These are phyloP conservation scores for Rhinopithecus roxellana DNA, from an alignment of 2,113 vertebrate species.

Conservation along the genomic window DNA sequence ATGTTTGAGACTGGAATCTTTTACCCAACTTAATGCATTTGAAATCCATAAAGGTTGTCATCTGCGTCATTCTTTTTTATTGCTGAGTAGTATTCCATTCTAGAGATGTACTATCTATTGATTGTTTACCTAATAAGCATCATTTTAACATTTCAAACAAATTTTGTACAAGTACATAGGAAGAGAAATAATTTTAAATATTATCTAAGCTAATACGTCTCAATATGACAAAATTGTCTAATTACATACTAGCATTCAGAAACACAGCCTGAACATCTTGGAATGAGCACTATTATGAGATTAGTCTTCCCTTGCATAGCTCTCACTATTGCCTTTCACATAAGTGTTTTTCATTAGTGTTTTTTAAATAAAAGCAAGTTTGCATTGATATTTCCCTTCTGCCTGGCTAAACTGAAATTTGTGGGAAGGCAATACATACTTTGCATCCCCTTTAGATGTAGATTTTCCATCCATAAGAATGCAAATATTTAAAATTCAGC, in stretches of 20 bases:
- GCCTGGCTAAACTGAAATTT: neutral
- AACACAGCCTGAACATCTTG: neutral
- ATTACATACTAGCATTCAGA: neutral
- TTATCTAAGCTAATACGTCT: neutral
- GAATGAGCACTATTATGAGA: neutral
- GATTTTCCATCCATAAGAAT: neutral
- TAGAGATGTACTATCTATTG: accelerated
- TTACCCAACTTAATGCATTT: neutral
- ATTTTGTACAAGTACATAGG: neutral
- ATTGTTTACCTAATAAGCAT: neutral
- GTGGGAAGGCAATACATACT: neutral
- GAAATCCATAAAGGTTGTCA: neutral
- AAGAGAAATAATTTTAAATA: neutral
- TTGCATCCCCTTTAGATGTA: neutral
- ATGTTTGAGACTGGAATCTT: neutral
- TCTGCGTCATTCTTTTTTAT: neutral
- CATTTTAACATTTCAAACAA: neutral
- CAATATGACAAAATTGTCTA: neutral
- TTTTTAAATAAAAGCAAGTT: neutral
- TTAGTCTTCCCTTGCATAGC: no score
- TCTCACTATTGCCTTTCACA: neutral
- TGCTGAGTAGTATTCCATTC: neutral
- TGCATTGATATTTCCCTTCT: neutral
- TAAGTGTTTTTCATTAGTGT: neutral
- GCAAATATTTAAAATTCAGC: neutral